Percentiles rank a stretch among this genome's conserved stretches.
These are phyloP conservation scores for Pterostichus madidus DNA, from an alignment of 2,888 invertebrate genomes.

Conservation along the genomic window DNA sequence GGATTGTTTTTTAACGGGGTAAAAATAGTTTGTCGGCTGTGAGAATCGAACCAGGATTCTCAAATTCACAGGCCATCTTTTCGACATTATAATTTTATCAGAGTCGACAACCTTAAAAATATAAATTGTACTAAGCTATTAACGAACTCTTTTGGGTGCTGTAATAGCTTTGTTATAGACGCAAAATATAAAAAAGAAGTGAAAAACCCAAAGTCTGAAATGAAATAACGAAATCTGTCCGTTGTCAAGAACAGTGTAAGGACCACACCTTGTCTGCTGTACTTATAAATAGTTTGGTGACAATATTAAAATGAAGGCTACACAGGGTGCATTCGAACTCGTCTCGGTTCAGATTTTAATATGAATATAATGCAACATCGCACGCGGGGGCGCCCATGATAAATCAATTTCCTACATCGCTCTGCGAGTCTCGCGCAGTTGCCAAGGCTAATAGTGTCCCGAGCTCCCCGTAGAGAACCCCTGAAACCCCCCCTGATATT, in stretches of 20 bases:
- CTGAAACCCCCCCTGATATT: conserved; percentile 31
- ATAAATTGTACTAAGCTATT: no score
- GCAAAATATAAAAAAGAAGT: no score
- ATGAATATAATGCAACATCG: conserved; percentile 59
- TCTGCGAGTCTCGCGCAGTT: neutral
- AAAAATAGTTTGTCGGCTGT: no score
- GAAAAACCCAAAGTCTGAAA: no score
- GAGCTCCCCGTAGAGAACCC: conserved; percentile 13
- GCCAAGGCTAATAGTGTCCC: conserved; percentile 45
- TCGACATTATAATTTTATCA: no score
- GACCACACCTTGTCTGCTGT: conserved; percentile 68
- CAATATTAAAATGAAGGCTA: conserved; percentile 77
- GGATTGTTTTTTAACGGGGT: no score
- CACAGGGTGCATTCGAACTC: conserved; percentile 26
- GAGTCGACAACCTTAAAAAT: no score
- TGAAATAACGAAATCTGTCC: no score
- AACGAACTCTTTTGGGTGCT: no score
- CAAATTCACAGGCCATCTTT: no score
- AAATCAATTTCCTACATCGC: conserved; percentile 64
- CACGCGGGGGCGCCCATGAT: conserved; percentile 46
- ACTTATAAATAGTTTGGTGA: conserved; percentile 78
- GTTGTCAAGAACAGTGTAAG: neutral
- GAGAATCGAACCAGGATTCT: no score
- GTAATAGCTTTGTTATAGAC: no score
- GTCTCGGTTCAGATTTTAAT: conserved; percentile 42